Conservation (phyloP, 2,797 vertebrate genomes). For the Crossoptilon crossoptilon region DNA sequence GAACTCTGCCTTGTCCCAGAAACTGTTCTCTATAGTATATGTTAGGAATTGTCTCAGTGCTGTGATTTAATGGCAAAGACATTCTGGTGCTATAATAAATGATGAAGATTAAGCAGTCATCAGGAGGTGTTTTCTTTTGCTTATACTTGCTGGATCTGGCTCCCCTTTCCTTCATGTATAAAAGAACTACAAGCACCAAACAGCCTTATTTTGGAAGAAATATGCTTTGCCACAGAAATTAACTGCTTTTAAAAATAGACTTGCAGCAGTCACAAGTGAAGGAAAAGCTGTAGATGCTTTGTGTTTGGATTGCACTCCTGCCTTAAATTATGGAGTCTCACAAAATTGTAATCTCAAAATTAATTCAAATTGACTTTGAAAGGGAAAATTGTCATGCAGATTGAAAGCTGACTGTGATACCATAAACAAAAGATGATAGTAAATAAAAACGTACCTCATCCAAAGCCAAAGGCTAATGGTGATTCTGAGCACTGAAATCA, state of each 20-base stretch:
- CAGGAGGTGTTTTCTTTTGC: neutral
- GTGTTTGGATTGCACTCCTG: conserved; percentile 15
- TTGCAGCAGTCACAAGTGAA: neutral
- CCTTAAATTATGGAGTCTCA: neutral
- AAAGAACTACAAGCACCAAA: neutral
- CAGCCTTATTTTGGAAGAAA: neutral
- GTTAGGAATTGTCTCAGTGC: neutral
- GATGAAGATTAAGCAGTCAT: neutral
- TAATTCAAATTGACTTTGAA: conserved; percentile 48
- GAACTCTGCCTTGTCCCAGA: neutral
- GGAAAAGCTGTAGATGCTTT: conserved; percentile 31
- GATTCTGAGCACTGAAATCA: neutral
- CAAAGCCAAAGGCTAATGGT: neutral
- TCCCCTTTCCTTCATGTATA: neutral
- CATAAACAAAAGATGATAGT: neutral
- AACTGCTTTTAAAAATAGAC: conserved; percentile 49
- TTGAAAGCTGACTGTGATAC: conserved; percentile 24
- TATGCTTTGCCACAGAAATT: conserved; percentile 11
- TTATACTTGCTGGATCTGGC: neutral
- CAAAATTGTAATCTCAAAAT: conserved; percentile 58
- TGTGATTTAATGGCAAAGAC: neutral
- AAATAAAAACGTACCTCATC: neutral
- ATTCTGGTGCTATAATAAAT: neutral
- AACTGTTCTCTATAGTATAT: neutral
- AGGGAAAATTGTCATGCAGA: conserved; percentile 25